Conservation (phyloP, 2,888 invertebrate genomes). For the Sphaerophoria taeniata region DNA sequence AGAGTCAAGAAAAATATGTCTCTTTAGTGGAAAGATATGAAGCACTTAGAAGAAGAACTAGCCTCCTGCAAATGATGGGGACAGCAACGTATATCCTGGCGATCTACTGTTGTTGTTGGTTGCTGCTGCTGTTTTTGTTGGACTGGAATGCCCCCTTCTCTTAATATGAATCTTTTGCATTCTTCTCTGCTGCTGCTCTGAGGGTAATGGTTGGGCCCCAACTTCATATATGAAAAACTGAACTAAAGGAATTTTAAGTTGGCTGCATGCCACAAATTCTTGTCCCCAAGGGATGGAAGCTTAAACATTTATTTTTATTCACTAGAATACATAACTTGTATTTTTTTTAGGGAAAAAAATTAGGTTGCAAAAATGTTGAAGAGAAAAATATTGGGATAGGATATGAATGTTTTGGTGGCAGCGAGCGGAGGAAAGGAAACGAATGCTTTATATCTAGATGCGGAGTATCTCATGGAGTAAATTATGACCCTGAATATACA, state of each 20-base stretch:
- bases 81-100: slow-evolving; percentile 41
- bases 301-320: slow-evolving; percentile 67
- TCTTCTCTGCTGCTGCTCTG: background rate
- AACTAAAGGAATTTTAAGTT: slow-evolving; percentile 56
- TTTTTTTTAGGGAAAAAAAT: slow-evolving; percentile 41
- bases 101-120: background rate
- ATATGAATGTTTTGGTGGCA: slow-evolving; percentile 57
- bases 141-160: slow-evolving; percentile 24
- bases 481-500: slow-evolving; percentile 70
- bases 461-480: slow-evolving; percentile 60
- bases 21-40: slow-evolving; percentile 51
- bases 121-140: background rate
- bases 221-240: slow-evolving; percentile 7
- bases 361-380: slow-evolving; percentile 56
- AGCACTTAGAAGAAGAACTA: slow-evolving; percentile 44
- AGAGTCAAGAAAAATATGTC: slow-evolving; percentile 61
- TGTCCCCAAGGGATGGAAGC: slow-evolving; percentile 54
- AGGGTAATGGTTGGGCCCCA: background rate
- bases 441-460: background rate
- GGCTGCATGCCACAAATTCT: slow-evolving; percentile 71
- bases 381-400: slow-evolving; percentile 58
- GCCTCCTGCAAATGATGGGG: slow-evolving; percentile 56
- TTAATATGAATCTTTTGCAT: background rate
- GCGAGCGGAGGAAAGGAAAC: slow-evolving; percentile 19
- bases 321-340: slow-evolving; percentile 60